Base-by-base conservation (phyloP, 2,113 vertebrate species). In the Hepsetus odoe region DNA sequence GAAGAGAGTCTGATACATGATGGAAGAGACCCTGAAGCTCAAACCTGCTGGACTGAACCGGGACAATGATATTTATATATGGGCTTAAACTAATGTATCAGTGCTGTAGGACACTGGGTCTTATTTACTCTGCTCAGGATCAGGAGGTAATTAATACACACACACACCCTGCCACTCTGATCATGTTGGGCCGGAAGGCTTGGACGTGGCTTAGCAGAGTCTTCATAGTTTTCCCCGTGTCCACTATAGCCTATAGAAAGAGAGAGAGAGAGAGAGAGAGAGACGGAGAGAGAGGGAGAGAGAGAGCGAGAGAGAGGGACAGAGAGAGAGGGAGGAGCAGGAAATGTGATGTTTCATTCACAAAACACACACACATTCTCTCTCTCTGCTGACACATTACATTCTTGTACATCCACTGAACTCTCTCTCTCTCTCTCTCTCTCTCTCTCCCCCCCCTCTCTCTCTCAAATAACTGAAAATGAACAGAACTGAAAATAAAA, bases 121-220 rank as follows among this genome's bases (percentile, higher is more conserved):
- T n/a, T n/a, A n/a, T n/a, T n/a, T n/a, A n/a, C n/a, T n/a, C n/a
- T n/a, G n/a, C n/a, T n/a, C n/a, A n/a, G n/a, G n/a, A n/a, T n/a
- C n/a, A n/a, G n/a, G n/a, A n/a, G n/a, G n/a, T n/a, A n/a, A n/a
- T n/a, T n/a, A n/a, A n/a, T n/a, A n/a, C n/a, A n/a, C n/a, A n/a
- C n/a, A 51, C 33, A 59, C 51, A 98, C 95, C 96, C 95, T 77
- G 95, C 95, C 22, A 97, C 96, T 91, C 97, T 97, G 81, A 97
- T 92, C 94, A 96, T 95, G 87, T 95, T 97, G 18, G 97, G 96
- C 78, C 90, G 91, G 87, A 95, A 96, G 85, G 92, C 90, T 88
- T 94, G 87, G 32, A 96, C 91, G 35, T 90, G 94, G 83, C 94
- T 90, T 82, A 97, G 94, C 22, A 98, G 93, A 35, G 93, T 91